These are phyloP conservation scores for Drosophila kohkoa DNA, from an alignment of 1,140 invertebrate genomes.

Conservation along the genomic window DNA sequence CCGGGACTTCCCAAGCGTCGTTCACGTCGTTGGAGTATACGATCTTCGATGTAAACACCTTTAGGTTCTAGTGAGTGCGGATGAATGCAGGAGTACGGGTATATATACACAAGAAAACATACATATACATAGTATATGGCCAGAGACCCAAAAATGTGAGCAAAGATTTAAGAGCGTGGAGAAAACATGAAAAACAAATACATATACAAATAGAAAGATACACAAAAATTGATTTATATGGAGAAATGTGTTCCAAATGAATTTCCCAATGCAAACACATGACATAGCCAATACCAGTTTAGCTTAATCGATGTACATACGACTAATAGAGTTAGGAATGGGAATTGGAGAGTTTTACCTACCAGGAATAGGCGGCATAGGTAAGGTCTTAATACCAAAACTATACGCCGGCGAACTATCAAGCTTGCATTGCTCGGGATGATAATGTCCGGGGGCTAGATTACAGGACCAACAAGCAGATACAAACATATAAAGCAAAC, in stretches of 20 bases:
- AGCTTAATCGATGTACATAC: not conserved
- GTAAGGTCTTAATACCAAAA: slow-evolving; percentile 85
- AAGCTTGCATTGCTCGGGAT: slow-evolving; percentile 88
- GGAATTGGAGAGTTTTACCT: slow-evolving; percentile 35
- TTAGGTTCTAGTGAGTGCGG: slow-evolving; percentile 64
- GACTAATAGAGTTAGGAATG: too few species aligned
- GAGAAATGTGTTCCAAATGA: slow-evolving; percentile 4
- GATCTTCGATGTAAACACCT: slow-evolving; percentile 83
- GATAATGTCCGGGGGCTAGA: slow-evolving; percentile 87
- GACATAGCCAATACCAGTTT: slow-evolving; percentile 29
- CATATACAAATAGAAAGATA: slow-evolving; percentile 26
- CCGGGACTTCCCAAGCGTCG: slow-evolving; percentile 81
- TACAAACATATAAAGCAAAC: slow-evolving; percentile 25
- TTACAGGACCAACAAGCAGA: slow-evolving; percentile 22
- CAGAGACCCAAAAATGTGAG: slow-evolving; percentile 37
- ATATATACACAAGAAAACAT: slow-evolving; percentile 37
- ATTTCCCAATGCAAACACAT: slow-evolving; percentile 5
- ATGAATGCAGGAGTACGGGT: slow-evolving; percentile 39
- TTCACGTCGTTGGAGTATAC: slow-evolving; percentile 81
- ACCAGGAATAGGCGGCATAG: slow-evolving; percentile 74
- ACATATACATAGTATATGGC: slow-evolving; percentile 17
- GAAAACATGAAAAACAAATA: slow-evolving; percentile 44
- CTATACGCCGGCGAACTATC: slow-evolving; percentile 87
- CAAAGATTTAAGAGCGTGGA: slow-evolving; percentile 46
- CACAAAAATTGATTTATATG: slow-evolving; percentile 11